Percentiles rank a stretch among this genome's conserved stretches.
Evolutionary conservation across 2,113 vertebrate genomes (phyloP).

Genomic region (Gallinago jamesoni): DNA sequence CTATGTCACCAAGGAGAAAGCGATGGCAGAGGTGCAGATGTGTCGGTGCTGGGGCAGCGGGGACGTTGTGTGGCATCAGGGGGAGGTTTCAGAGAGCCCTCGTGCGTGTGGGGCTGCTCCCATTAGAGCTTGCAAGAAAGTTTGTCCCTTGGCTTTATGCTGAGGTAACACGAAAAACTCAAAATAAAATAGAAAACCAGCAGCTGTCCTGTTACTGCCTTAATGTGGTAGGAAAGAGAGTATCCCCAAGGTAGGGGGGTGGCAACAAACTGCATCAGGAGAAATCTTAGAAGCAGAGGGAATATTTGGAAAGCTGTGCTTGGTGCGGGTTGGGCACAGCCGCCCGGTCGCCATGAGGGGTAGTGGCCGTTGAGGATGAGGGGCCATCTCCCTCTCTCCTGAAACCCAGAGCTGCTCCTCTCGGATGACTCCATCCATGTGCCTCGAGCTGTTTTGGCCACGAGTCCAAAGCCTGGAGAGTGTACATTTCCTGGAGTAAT

Average conservation of each 20-base stretch:
- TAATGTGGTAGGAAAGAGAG: background rate
- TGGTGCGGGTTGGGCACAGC: background rate
- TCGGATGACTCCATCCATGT: background rate
- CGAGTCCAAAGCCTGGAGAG: conserved; percentile 50
- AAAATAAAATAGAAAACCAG: background rate
- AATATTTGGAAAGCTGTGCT: background rate
- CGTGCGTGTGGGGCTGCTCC: background rate
- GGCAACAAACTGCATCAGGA: background rate
- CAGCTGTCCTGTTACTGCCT: background rate
- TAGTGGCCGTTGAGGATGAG: background rate
- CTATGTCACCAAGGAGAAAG: background rate
- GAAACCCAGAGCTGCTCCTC: background rate
- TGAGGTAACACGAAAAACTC: background rate
- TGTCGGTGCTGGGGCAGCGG: background rate
- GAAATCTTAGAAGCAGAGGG: background rate
- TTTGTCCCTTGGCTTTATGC: background rate
- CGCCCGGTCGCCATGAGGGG: background rate
- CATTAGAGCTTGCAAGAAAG: accelerated
- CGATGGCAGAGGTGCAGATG: background rate
- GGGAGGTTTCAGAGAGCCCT: background rate
- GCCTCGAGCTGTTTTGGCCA: conserved; percentile 38
- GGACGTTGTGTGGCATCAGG: accelerated
- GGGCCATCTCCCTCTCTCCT: background rate
- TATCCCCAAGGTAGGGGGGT: background rate
- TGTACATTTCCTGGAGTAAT: conserved; percentile 48